Percentiles rank a stretch among this genome's conserved stretches.
These are phyloP conservation scores for Brachionus angularis DNA, from an alignment of 1,140 invertebrate genomes.

Conservation along the genomic window DNA sequence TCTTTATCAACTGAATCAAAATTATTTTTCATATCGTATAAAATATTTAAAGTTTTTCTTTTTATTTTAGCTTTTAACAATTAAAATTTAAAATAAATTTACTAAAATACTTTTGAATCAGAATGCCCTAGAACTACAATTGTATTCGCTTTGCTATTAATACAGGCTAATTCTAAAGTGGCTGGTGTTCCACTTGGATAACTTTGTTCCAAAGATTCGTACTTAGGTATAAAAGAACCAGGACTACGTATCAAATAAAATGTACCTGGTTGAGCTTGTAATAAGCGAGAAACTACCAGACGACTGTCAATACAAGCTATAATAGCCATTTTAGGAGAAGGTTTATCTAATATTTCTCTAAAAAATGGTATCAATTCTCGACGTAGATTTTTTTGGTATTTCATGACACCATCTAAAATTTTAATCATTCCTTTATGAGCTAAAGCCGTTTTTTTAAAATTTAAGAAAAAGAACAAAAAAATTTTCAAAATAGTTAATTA, in stretches of 20 bases:
- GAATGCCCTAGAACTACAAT: constrained; percentile 93
- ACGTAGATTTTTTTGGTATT: constrained; percentile 18
- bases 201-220: constrained; percentile 48
- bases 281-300: constrained; percentile 90
- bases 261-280: constrained; percentile 87
- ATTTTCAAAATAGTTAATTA: too few species aligned
- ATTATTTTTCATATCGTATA: constrained; percentile 75
- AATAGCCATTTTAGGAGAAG: constrained; percentile 83
- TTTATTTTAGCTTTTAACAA: neutral
- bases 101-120: constrained; percentile 73
- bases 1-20: constrained; percentile 62
- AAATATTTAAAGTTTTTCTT: constrained; percentile 72
- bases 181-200: constrained; percentile 78
- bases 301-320: constrained; percentile 95
- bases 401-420: constrained; percentile 17
- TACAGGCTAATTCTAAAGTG: constrained; percentile 83
- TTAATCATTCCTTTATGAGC: constrained; percentile 36
- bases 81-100: neutral
- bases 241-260: constrained; percentile 96
- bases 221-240: constrained; percentile 61
- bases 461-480: too few species aligned
- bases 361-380: constrained; percentile 1
- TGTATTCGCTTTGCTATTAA: constrained; percentile 84
- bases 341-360: constrained; percentile 31
- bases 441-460: neutral